phyloP scores from a whole-genome alignment of 2,888 invertebrate species.

The Schizaphis graminum region DNA sequence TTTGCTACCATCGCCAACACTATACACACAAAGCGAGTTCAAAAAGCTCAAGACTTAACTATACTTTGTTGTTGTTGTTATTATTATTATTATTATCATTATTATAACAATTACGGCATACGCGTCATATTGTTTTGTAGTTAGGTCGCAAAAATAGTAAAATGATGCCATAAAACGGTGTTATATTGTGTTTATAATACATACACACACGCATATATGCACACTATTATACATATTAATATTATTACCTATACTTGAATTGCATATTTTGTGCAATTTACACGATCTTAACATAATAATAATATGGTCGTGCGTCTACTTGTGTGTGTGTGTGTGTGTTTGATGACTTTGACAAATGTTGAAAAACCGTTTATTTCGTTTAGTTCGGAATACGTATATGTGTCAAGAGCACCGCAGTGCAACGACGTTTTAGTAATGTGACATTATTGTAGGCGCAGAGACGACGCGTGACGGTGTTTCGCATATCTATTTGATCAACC shows the following conservation, averaged over 20 bases:
- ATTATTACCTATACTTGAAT: background rate
- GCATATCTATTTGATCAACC: background rate
- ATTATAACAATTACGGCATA: background rate
- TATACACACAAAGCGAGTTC: background rate
- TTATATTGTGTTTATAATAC: background rate
- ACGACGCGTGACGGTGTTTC: background rate
- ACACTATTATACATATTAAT: background rate
- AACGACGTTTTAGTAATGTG: background rate
- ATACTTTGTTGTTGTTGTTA: background rate
- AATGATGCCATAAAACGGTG: background rate
- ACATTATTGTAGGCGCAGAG: background rate
- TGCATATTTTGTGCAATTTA: slow-evolving; percentile 12
- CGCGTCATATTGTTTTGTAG: slow-evolving; percentile 30
- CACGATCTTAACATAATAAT: background rate
- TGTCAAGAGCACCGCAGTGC: background rate
- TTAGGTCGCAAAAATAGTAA: background rate
- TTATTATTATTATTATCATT: slow-evolving; percentile 30
- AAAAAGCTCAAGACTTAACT: slow-evolving; percentile 42
- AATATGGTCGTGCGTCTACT: background rate
- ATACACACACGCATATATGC: background rate
- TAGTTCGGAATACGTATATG: background rate
- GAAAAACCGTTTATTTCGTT: slow-evolving; percentile 28
- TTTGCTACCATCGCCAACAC: no score
- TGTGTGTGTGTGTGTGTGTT: background rate
- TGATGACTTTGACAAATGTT: background rate